Percentiles rank a stretch among this genome's conserved stretches.
These are phyloP conservation scores for Aphelinus certus DNA, from an alignment of 1,140 invertebrate species.

Conservation along the genomic window DNA sequence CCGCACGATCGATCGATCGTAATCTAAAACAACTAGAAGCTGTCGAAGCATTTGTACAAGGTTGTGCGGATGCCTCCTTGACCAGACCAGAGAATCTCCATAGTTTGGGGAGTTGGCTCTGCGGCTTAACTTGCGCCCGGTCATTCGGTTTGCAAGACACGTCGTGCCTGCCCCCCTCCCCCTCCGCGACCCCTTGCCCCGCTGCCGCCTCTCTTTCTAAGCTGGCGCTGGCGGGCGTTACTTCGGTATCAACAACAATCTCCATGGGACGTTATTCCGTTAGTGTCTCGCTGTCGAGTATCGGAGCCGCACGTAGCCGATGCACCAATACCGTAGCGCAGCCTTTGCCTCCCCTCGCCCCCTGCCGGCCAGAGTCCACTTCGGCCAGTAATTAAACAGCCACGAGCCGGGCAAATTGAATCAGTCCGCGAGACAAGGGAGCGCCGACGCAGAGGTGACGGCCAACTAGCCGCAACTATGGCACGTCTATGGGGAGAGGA, in stretches of 20 bases:
- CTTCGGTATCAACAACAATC: slow-evolving; percentile 67
- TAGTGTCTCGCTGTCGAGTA: slow-evolving; percentile 56
- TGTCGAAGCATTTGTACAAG: slow-evolving; percentile 34
- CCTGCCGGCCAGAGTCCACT: slow-evolving; percentile 49
- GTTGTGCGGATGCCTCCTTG: background rate
- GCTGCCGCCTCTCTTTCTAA: slow-evolving; percentile 14
- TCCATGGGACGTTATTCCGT: slow-evolving; percentile 63
- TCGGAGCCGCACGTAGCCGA: slow-evolving; percentile 35
- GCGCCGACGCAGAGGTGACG: slow-evolving; percentile 64
- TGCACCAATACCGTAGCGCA: slow-evolving; percentile 47
- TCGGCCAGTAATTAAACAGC: slow-evolving; percentile 66
- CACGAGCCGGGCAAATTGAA: slow-evolving; percentile 65
- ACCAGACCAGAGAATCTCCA: background rate
- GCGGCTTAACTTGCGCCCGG: slow-evolving; percentile 32
- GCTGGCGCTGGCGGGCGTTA: slow-evolving; percentile 52
- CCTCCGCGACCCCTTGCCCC: slow-evolving; percentile 27
- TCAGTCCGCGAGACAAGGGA: slow-evolving; percentile 66
- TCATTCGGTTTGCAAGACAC: slow-evolving; percentile 64
- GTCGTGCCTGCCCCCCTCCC: slow-evolving; percentile 55
- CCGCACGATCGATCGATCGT: slow-evolving; percentile 44
- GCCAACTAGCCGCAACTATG: slow-evolving; percentile 65
- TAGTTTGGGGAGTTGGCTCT: too few relatives aligned
- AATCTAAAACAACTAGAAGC: slow-evolving; percentile 49
- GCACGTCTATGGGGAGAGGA: slow-evolving; percentile 44
- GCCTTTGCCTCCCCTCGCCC: slow-evolving; percentile 20